These are phyloP conservation scores for Leptinotarsa juncta DNA, from an alignment of 2,888 invertebrate species.

Conservation along the genomic window DNA sequence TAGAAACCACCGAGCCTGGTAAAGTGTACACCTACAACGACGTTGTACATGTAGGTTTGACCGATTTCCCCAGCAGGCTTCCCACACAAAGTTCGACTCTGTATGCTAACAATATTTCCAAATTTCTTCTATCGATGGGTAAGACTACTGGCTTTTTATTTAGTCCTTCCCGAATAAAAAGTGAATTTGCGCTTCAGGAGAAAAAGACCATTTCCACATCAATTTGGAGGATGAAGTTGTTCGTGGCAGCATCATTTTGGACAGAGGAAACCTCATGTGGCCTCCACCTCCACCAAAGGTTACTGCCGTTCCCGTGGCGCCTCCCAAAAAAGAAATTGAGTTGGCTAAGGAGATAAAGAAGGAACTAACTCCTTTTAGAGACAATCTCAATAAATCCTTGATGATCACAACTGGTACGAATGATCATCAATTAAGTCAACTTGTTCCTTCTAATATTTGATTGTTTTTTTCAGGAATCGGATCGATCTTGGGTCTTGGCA, in stretches of 20 bases:
- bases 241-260: conserved; percentile 82
- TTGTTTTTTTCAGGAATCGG: conserved; percentile 72
- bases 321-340: conserved; percentile 61
- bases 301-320: conserved; percentile 63
- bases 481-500: conserved; percentile 75
- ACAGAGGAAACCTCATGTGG: conserved; percentile 82
- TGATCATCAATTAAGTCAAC: neutral
- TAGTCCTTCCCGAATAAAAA: neutral
- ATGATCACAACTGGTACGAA: conserved; percentile 75
- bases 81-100: conserved; percentile 88
- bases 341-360: conserved; percentile 51
- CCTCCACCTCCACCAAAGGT: conserved; percentile 78
- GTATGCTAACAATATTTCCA: conserved; percentile 92
- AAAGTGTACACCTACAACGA: conserved; percentile 80
- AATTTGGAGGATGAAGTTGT: conserved; percentile 89
- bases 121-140: conserved; percentile 86
- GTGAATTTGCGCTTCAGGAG: conserved; percentile 66
- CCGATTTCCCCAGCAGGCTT: conserved; percentile 85
- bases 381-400: conserved; percentile 76
- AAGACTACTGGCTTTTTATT: conserved; percentile 51
- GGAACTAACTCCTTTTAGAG: conserved; percentile 73
- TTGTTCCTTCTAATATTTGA: neutral
- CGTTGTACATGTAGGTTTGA: conserved; percentile 86
- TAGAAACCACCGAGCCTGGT: conserved; percentile 84
- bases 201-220: conserved; percentile 82